A percentile compares a stretch with the other conserved stretches of the same genome.
These are phyloP conservation scores for Trypoxylus dichotomus DNA, from an alignment of 1,140 invertebrate species.

Conservation along the genomic window DNA sequence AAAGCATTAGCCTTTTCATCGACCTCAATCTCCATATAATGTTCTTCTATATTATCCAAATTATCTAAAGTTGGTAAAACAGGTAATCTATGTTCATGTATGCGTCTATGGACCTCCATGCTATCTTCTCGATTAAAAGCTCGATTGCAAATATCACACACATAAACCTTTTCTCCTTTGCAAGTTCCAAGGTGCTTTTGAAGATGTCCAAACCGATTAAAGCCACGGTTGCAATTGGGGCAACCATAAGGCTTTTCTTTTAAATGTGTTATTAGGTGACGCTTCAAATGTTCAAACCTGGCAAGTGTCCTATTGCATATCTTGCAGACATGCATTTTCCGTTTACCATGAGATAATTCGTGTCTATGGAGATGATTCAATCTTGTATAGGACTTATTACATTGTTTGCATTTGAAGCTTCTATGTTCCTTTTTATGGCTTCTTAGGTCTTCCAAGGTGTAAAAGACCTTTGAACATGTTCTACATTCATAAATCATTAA, in stretches of 20 bases:
- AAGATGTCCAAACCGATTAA: constrained; percentile 57
- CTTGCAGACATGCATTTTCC: constrained; percentile 50
- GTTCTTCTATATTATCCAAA: constrained; percentile 50
- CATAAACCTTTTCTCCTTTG: constrained; percentile 51
- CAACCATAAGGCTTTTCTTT: constrained; percentile 57
- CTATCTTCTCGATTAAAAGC: constrained; percentile 49
- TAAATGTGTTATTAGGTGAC: constrained; percentile 49
- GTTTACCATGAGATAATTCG: constrained; percentile 45
- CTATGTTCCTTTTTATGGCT: constrained; percentile 48
- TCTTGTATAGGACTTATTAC: constrained; percentile 48
- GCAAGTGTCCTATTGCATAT: constrained; percentile 51
- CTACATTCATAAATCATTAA: constrained; percentile 40
- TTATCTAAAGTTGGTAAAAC: constrained; percentile 48
- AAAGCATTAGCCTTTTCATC: constrained; percentile 38
- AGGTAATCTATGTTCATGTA: constrained; percentile 45
- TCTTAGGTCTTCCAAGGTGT: constrained; percentile 47
- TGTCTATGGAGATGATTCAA: constrained; percentile 48
- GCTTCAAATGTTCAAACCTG: constrained; percentile 49
- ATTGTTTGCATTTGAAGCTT: constrained; percentile 49
- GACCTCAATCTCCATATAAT: constrained; percentile 49
- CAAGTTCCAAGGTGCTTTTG: constrained; percentile 53
- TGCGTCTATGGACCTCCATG: constrained; percentile 47
- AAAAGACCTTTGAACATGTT: constrained; percentile 49
- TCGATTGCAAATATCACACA: constrained; percentile 57
- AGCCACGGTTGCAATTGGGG: constrained; percentile 57